phyloP scores from a whole-genome alignment of 2,797 vertebrate genomes.

The Jordanella pulchra region DNA sequence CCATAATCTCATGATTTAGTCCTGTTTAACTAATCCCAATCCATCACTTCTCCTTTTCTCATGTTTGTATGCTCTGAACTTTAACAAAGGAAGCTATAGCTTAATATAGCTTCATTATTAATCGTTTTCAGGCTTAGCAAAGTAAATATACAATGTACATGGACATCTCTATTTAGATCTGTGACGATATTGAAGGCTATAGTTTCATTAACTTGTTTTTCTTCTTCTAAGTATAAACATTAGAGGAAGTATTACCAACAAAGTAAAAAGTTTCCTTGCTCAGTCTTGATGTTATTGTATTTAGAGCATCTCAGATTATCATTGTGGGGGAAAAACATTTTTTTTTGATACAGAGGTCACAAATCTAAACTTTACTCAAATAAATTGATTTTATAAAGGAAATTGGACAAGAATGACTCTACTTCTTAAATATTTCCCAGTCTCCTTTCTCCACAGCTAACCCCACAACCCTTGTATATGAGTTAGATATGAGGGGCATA shows the following conservation, averaged over 20 bases:
- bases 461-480: not conserved
- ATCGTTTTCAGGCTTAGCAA: slow-evolving; percentile 6
- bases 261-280: not conserved
- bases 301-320: no score
- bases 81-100: slow-evolving; percentile 20
- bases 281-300: no score
- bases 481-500: not conserved
- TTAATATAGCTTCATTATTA: slow-evolving; percentile 1
- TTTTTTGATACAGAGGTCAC: not conserved
- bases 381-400: not conserved
- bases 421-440: not conserved
- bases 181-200: slow-evolving; percentile 1
- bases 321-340: no score
- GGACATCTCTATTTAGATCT: not conserved
- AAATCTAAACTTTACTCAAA: not conserved
- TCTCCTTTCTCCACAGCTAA: not conserved
- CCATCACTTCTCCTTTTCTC: slow-evolving; percentile 40
- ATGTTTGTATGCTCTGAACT: slow-evolving; percentile 35
- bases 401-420: not conserved
- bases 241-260: not conserved
- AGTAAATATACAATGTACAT: slow-evolving; percentile 14
- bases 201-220: slow-evolving; percentile 16
- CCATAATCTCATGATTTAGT: slow-evolving; percentile 68
- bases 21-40: slow-evolving; percentile 35
- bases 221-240: not conserved